Percentiles rank a stretch among this genome's conserved stretches.
Evolutionary conservation across 2,888 invertebrate species (phyloP).

Genomic region (Dinocampus coccinellae): DNA sequence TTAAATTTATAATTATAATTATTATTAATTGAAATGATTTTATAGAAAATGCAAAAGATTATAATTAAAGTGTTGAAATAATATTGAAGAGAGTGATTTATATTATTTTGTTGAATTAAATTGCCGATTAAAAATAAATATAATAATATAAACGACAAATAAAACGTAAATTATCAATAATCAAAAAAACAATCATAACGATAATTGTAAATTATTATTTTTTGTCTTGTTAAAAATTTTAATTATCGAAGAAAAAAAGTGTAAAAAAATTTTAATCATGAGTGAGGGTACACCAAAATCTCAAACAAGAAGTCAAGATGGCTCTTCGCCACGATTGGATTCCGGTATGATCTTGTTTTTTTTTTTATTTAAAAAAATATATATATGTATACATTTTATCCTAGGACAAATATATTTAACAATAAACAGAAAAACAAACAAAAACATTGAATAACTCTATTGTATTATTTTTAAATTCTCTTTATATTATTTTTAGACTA

Average conservation of each 20-base stretch:
- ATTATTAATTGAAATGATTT: neutral
- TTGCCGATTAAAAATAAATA: neutral
- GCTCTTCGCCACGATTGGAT: slow-evolving; percentile 56
- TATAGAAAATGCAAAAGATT: slow-evolving; percentile 45
- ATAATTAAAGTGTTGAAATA: slow-evolving; percentile 48
- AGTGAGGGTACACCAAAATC: slow-evolving; percentile 59
- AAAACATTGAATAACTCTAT: too few species aligned
- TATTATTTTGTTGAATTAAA: slow-evolving; percentile 7
- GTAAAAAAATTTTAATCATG: slow-evolving; percentile 51
- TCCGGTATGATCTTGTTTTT: slow-evolving; percentile 54
- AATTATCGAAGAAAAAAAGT: neutral
- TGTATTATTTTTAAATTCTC: neutral
- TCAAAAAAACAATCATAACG: neutral
- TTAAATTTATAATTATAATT: neutral
- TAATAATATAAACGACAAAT: neutral
- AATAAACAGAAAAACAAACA: too few species aligned
- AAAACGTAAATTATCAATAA: neutral
- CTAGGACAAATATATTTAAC: too few species aligned
- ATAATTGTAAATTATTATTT: neutral
- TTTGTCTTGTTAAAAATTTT: neutral
- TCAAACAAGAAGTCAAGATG: slow-evolving; percentile 47
- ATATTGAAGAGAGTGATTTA: slow-evolving; percentile 24
- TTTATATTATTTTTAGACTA: neutral
- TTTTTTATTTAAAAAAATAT: neutral
- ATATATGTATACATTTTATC: too few species aligned